Evolutionary conservation across 2,888 invertebrate species (phyloP).

Genomic region (Tineola bisselliella): DNA sequence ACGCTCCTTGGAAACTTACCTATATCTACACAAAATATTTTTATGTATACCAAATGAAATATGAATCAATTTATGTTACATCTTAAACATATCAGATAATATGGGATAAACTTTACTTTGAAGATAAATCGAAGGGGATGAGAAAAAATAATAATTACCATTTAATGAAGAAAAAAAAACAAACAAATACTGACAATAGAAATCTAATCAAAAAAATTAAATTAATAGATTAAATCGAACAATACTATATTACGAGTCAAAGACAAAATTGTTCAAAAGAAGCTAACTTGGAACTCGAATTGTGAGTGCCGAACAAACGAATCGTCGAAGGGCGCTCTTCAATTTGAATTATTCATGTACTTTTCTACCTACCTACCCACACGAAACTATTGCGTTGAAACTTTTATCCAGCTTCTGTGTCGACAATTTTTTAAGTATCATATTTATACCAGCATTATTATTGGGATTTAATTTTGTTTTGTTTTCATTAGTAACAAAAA

Average conservation of each 20-base stretch:
- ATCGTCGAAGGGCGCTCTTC: constrained; percentile 31
- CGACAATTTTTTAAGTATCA: not conserved
- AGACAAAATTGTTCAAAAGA: not conserved
- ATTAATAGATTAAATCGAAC: too few species aligned
- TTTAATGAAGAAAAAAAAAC: too few species aligned
- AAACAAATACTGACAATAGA: too few species aligned
- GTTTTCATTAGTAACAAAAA: too few species aligned
- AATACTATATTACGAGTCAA: too few species aligned
- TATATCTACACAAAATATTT: constrained; percentile 30
- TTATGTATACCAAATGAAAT: constrained; percentile 37
- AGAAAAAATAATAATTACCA: too few species aligned
- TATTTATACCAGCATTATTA: too few species aligned
- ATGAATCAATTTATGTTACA: constrained; percentile 28
- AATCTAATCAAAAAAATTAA: too few species aligned
- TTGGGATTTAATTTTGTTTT: too few species aligned
- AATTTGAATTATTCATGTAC: constrained; percentile 49
- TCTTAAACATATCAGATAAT: not conserved
- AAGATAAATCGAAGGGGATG: not conserved
- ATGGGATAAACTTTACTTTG: not conserved
- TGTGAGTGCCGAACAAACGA: constrained; percentile 18
- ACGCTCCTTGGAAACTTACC: constrained; percentile 26
- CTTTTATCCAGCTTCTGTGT: not conserved
- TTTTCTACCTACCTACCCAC: not conserved
- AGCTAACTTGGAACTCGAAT: not conserved
- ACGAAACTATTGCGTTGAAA: constrained; percentile 9